Evolutionary conservation across 1,140 invertebrate genomes (phyloP).

Genomic region (Trinorchestia longiramus): DNA sequence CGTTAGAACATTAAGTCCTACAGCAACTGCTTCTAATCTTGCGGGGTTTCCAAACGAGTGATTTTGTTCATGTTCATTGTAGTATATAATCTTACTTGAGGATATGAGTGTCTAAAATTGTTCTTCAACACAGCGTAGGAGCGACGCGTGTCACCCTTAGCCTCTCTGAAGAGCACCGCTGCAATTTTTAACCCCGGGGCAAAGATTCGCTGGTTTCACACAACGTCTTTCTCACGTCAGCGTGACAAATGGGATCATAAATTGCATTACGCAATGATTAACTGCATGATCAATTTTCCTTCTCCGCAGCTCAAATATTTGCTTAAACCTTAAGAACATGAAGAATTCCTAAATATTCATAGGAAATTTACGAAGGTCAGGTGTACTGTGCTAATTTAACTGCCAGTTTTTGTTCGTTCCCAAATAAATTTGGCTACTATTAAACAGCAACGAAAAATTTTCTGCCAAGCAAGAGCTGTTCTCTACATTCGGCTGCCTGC

Average conservation of each 20-base stretch:
- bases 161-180: background rate
- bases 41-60: background rate
- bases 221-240: background rate
- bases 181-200: background rate
- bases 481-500: background rate
- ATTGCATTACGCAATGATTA: background rate
- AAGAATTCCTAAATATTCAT: background rate
- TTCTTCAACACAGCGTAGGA: background rate
- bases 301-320: background rate
- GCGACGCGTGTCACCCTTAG: background rate
- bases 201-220: background rate
- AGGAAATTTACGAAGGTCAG: background rate
- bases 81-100: background rate
- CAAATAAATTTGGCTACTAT: background rate
- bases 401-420: background rate
- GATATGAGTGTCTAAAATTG: background rate
- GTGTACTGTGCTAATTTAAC: background rate
- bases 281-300: background rate
- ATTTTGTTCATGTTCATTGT: background rate
- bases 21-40: background rate
- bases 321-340: background rate
- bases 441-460: background rate
- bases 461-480: background rate
- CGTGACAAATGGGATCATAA: slow-evolving; percentile 7
- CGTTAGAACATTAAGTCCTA: too few relatives aligned